Evolutionary conservation across 1,140 invertebrate genomes (phyloP).

Genomic region (Hyposmocoma kahamanoa): DNA sequence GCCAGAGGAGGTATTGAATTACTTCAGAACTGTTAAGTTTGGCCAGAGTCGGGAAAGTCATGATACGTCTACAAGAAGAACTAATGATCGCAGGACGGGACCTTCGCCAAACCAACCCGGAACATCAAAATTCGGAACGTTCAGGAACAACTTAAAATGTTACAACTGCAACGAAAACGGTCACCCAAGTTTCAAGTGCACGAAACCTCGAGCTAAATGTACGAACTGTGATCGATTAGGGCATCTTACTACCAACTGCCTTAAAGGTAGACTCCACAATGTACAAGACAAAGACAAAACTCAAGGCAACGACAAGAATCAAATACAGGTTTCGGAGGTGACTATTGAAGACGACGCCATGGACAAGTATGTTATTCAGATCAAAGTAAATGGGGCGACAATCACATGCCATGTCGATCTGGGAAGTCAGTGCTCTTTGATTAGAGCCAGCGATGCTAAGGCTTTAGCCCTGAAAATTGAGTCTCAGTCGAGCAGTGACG

Average conservation of each 20-base stretch:
- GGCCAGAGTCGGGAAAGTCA: slow-evolving; percentile 4
- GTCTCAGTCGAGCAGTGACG: no score
- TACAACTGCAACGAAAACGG: slow-evolving; percentile 16
- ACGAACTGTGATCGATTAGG: slow-evolving; percentile 12
- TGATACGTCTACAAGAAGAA: background rate
- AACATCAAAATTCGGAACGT: background rate
- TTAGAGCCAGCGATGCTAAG: background rate
- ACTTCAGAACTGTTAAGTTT: slow-evolving; percentile 14
- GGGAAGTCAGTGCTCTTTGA: background rate
- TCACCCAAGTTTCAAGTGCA: slow-evolving; percentile 10
- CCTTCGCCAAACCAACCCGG: background rate
- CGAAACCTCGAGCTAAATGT: slow-evolving; percentile 12
- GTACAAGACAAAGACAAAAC: background rate
- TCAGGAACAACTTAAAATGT: slow-evolving; percentile 4
- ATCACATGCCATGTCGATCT: slow-evolving; percentile 4
- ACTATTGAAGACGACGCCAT: background rate
- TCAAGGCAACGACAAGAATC: background rate
- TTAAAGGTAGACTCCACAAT: background rate
- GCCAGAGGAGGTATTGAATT: slow-evolving; percentile 16
- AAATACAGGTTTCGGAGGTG: slow-evolving; percentile 17
- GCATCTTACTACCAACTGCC: slow-evolving; percentile 10
- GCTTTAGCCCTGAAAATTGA: background rate
- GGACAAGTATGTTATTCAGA: slow-evolving; percentile 15
- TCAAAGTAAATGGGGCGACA: slow-evolving; percentile 12
- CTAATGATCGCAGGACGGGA: background rate